Evolutionary conservation across 1,140 invertebrate genomes (phyloP).

Genomic region (Drosophila baimaii): DNA sequence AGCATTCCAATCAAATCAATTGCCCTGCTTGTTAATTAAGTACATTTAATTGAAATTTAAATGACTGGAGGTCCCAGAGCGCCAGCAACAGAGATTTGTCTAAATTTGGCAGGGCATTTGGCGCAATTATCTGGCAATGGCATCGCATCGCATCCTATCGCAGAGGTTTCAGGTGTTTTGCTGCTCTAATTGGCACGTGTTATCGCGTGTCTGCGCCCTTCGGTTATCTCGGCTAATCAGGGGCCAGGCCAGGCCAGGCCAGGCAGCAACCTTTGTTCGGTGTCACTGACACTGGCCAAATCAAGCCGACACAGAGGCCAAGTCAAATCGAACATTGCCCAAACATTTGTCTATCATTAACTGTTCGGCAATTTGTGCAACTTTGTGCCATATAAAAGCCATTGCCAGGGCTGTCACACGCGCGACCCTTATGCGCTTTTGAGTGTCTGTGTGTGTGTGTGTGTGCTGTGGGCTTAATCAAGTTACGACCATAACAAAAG

Average conservation of each 20-base stretch:
- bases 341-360: constrained; percentile 77
- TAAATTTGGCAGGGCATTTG: constrained; percentile 44
- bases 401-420: constrained; percentile 23
- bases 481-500: constrained; percentile 77
- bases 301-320: constrained; percentile 1
- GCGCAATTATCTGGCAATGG: constrained; percentile 46
- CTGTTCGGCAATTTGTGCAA: constrained; percentile 65
- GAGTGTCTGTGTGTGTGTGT: constrained; percentile 27
- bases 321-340: constrained; percentile 47
- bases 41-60: constrained; percentile 65
- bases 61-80: constrained; percentile 8
- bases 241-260: constrained; percentile 2
- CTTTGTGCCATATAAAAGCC: constrained; percentile 26
- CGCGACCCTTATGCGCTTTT: constrained; percentile 46
- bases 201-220: constrained; percentile 40
- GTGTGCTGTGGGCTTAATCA: constrained; percentile 61
- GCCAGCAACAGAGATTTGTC: constrained; percentile 35
- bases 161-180: constrained; percentile 43
- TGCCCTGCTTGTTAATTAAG: constrained; percentile 59
- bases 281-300: constrained; percentile 41
- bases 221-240: constrained; percentile 43
- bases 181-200: constrained; percentile 66
- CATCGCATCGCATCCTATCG: constrained; percentile 1
- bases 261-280: constrained; percentile 20
- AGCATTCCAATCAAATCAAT: constrained; percentile 41